Evolutionary conservation across 2,888 invertebrate genomes (phyloP), one percentile per base, ranked within the genome.

Genomic region (Acronicta leporina): DNA sequence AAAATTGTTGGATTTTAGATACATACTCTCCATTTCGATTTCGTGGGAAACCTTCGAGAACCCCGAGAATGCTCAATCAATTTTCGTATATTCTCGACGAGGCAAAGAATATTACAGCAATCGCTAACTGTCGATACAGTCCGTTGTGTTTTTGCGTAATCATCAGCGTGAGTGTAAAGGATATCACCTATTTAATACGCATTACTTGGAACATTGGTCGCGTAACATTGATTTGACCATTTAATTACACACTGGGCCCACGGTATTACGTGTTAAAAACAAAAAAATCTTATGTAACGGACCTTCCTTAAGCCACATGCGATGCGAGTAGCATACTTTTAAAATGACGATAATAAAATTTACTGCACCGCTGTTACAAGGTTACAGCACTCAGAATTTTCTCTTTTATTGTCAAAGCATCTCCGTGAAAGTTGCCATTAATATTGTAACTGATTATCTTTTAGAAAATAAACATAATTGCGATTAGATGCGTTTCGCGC

Each of bases 141-240:
- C 43, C 38, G 65, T 64, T 67, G 72, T 63, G 47, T 48, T 68
- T 72, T 75, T 77, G 56, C 75, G 64, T 59, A 68, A 75, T 69
- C 64, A 61, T 40, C 38, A 62, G 58, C 64, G 61, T 65, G 57
- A 64, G 53, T 66, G 72, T 69, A 74, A 79, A 78, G 73, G 77
- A 81, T 75, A 76, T 76, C 63, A 63, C 66, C 78, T 79, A 82
- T 75, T 82, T 83, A 77, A 75, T 75, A 84, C 73, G 75, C 76
- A 75, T 81, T 77, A 79, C 78, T 51, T 45, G 63, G 73, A 62
- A 72, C 64, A 62, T 43, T 63, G 71, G 58, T 75, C 75, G 74
- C 76, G 75, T 75, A 75, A 80, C 74, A 73, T 73, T 69, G 78
- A 77, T 77, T 79, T 61, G 75, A 75, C 80, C 74, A 77, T 83